Conservation (phyloP, 2,797 vertebrate species). For the Rhabdomys pumilio region DNA sequence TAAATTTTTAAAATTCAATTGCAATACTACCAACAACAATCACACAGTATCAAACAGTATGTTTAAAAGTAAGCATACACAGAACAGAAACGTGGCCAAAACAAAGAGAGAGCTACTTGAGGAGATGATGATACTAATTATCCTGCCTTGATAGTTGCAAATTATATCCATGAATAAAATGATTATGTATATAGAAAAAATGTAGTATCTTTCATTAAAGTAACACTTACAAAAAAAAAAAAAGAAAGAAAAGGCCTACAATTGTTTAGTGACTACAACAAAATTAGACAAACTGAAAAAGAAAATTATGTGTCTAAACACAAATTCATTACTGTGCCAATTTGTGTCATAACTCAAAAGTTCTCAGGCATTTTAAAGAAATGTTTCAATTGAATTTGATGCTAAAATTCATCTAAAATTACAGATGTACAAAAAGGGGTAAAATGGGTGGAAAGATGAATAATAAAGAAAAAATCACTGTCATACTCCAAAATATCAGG, state of each 20-base stretch:
- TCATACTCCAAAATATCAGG: slow-evolving; percentile 34
- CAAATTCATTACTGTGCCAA: slow-evolving; percentile 28
- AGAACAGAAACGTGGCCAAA: neutral
- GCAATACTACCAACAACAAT: neutral
- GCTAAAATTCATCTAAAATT: slow-evolving; percentile 65
- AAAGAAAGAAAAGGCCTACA: neutral
- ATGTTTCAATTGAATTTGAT: slow-evolving; percentile 23
- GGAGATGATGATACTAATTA: neutral
- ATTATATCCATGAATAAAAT: neutral
- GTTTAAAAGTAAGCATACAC: neutral
- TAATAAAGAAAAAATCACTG: neutral
- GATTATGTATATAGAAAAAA: neutral
- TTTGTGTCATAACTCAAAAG: slow-evolving; percentile 34
- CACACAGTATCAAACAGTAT: neutral
- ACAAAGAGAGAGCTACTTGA: neutral
- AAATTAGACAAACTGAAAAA: slow-evolving; percentile 21
- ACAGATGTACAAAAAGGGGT: neutral
- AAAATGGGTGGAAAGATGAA: neutral
- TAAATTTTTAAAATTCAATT: neutral
- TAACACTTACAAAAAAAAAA: neutral
- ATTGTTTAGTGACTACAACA: neutral
- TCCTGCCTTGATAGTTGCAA: neutral
- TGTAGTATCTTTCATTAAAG: neutral
- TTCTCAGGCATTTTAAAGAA: slow-evolving; percentile 23
- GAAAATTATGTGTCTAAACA: neutral